These are phyloP conservation scores for Melanotaenia boesemani DNA, from an alignment of 2,797 vertebrate genomes.

Conservation along the genomic window DNA sequence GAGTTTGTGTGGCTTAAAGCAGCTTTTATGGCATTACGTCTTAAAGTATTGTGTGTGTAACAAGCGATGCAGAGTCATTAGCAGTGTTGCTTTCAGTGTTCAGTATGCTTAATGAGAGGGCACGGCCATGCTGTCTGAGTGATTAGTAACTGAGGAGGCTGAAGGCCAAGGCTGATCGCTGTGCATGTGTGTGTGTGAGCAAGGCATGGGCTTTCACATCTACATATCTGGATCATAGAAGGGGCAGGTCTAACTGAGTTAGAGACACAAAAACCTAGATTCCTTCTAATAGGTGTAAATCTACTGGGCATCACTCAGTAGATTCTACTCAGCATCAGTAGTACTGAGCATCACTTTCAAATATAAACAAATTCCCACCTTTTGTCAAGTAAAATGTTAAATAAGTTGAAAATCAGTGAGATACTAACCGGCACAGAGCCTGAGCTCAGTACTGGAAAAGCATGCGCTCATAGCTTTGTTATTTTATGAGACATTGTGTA, in stretches of 20 bases:
- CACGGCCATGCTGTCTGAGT: slow-evolving; percentile 53
- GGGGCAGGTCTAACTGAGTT: not conserved
- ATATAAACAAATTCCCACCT: not conserved
- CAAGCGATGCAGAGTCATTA: slow-evolving; percentile 63
- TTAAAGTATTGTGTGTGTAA: slow-evolving; percentile 41
- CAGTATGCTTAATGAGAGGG: slow-evolving; percentile 62
- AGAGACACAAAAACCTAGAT: not conserved
- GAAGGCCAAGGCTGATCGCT: slow-evolving; percentile 34
- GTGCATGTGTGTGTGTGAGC: not conserved
- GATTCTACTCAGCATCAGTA: no score
- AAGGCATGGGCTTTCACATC: not conserved
- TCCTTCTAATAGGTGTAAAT: not conserved
- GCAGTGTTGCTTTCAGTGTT: slow-evolving; percentile 57
- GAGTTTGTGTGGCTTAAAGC: slow-evolving; percentile 17
- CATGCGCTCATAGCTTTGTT: slow-evolving; percentile 18
- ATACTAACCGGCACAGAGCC: not conserved
- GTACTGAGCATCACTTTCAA: not conserved
- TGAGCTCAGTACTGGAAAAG: not conserved
- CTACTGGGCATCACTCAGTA: not conserved
- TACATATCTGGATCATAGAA: slow-evolving; percentile 4
- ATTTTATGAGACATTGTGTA: slow-evolving; percentile 47
- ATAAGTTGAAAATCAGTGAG: no score
- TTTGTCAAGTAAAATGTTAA: no score
- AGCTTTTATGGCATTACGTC: slow-evolving; percentile 27
- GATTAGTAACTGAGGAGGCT: slow-evolving; percentile 62